Percentiles rank a stretch among this genome's conserved stretches.
phyloP scores from a whole-genome alignment of 2,888 invertebrate genomes.

The Himalopsyche tibetana region DNA sequence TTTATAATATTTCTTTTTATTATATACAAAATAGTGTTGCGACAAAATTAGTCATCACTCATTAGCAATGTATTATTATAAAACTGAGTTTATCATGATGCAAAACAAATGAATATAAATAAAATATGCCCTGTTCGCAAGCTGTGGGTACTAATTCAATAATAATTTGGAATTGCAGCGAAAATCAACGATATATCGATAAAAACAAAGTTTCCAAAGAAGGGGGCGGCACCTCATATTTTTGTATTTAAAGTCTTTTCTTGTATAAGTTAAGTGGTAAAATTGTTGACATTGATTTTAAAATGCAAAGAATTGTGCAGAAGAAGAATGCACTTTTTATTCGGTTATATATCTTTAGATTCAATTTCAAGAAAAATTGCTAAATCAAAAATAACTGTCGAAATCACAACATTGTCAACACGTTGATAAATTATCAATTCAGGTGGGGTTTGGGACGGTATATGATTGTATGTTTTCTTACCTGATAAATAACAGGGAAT shows the following conservation, averaged over 20 bases:
- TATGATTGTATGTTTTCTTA: not conserved
- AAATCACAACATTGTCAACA: conserved; percentile 21
- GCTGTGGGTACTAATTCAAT: too few relatives aligned
- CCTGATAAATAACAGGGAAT: not conserved
- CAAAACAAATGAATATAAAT: not conserved
- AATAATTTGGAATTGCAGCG: too few relatives aligned
- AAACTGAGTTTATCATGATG: not conserved
- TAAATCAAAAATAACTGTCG: conserved; percentile 25
- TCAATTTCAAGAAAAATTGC: not conserved
- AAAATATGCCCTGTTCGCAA: not conserved
- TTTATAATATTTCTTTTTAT: too few relatives aligned
- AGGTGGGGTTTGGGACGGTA: not conserved
- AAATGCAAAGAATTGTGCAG: too few relatives aligned
- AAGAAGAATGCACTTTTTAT: too few relatives aligned
- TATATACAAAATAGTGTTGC: too few relatives aligned
- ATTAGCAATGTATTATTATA: not conserved
- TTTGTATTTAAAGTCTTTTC: too few relatives aligned
- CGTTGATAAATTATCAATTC: not conserved
- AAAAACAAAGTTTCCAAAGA: not conserved
- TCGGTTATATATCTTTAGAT: not conserved
- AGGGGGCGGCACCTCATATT: not conserved
- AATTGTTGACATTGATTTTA: too few relatives aligned
- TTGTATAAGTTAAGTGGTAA: too few relatives aligned
- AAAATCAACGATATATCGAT: too few relatives aligned
- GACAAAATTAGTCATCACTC: too few relatives aligned